Conservation (phyloP, 2,113 vertebrate genomes). For the Salvator merianae region DNA sequence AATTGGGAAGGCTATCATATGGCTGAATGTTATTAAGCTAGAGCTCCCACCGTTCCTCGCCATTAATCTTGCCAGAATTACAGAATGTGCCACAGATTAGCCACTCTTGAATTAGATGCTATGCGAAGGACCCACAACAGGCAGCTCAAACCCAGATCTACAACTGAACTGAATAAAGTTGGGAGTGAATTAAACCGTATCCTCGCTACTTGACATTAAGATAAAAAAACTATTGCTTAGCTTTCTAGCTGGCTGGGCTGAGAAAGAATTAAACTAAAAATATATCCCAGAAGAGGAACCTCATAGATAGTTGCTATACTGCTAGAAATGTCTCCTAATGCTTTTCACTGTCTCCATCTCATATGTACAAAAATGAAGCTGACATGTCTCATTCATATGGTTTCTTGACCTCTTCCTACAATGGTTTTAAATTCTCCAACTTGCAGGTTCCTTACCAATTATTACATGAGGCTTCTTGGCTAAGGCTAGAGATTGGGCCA, state of each 20-base stretch:
- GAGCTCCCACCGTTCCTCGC: too few species aligned
- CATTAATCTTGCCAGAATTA: too few species aligned
- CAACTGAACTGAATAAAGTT: not conserved
- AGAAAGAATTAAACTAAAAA: not conserved
- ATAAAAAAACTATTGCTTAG: not conserved
- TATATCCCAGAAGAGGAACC: not conserved
- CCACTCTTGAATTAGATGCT: too few species aligned
- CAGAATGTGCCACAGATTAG: too few species aligned
- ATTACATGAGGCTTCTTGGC: constrained; percentile 96
- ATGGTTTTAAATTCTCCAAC: fast-evolving
- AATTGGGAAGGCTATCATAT: too few species aligned
- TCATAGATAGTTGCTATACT: not conserved
- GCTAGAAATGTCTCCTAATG: not conserved
- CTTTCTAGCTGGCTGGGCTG: not conserved
- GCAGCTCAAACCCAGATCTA: not conserved
- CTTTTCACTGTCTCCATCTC: not conserved
- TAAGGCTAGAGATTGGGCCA: constrained; percentile 95
- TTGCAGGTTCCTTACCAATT: constrained; percentile 83
- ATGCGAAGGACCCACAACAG: too few species aligned
- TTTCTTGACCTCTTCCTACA: not conserved
- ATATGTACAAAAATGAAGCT: not conserved
- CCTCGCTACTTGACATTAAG: not conserved
- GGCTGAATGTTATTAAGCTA: too few species aligned
- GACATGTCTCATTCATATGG: not conserved
- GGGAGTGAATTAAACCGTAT: not conserved